Evolutionary conservation across 2,113 vertebrate genomes (phyloP).

Genomic region (Daboia siamensis): DNA sequence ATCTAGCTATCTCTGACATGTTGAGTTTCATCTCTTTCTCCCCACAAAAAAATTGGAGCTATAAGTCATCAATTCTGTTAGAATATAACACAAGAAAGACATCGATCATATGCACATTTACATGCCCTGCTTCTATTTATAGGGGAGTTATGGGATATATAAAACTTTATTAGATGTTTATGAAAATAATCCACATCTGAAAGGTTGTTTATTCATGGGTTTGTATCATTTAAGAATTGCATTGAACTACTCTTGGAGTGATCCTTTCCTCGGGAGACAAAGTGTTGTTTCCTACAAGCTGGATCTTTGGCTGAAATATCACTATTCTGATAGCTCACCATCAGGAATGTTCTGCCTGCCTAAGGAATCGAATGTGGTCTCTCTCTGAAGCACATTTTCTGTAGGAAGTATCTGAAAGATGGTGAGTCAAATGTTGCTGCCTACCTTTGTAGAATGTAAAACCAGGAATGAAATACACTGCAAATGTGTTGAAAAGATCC

Average conservation of each 20-base stretch:
- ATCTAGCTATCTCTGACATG: background rate
- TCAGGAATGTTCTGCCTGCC: background rate
- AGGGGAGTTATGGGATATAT: background rate
- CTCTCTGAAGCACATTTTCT: background rate
- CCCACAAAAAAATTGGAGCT: background rate
- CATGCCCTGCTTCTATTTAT: background rate
- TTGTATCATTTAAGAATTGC: background rate
- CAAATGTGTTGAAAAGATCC: slow-evolving; percentile 37
- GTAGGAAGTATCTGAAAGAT: background rate
- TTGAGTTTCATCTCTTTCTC: background rate
- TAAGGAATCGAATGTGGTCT: background rate
- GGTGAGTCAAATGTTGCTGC: background rate
- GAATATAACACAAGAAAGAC: background rate
- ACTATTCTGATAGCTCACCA: background rate
- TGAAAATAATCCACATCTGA: background rate
- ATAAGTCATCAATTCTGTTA: background rate
- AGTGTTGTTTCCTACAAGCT: background rate
- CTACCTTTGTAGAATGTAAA: slow-evolving; percentile 24
- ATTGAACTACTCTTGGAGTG: background rate
- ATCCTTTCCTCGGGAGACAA: accelerated
- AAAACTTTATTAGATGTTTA: background rate
- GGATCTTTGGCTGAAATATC: background rate
- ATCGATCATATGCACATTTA: background rate
- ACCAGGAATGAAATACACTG: background rate
- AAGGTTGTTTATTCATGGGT: background rate